Percentiles rank a stretch among this genome's conserved stretches.
These are phyloP conservation scores for Porites australiensis DNA, from an alignment of 64 coral and sea anemone species.

Conservation along the genomic window DNA sequence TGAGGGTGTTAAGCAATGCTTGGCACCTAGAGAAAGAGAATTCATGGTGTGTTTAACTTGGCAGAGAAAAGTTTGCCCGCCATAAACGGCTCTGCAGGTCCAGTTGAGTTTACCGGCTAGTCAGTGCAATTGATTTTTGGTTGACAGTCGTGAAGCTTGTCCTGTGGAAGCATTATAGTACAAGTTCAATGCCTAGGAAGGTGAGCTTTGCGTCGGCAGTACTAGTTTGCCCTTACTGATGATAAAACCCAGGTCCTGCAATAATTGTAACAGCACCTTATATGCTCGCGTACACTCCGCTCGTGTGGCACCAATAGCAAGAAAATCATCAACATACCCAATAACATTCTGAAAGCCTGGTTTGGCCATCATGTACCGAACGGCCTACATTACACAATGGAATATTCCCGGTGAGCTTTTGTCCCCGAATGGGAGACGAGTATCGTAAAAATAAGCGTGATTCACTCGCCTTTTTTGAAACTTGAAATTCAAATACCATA, in stretches of 20 bases:
- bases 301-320: constrained; percentile 44
- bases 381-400: constrained; percentile 59
- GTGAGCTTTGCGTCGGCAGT: constrained; percentile 21
- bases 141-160: constrained; percentile 52
- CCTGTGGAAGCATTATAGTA: constrained; percentile 14
- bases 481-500: no score
- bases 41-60: constrained; percentile 48
- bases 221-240: neutral
- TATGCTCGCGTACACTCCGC: constrained; percentile 4
- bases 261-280: constrained; percentile 29
- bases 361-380: constrained; percentile 52
- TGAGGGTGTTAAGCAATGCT: neutral
- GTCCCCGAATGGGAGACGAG: constrained; percentile 55
- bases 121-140: constrained; percentile 18
- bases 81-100: constrained; percentile 46
- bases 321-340: constrained; percentile 61
- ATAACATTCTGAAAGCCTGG: constrained; percentile 19
- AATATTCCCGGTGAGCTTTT: constrained; percentile 56
- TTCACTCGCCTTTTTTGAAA: neutral
- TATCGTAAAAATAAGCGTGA: constrained; percentile 66
- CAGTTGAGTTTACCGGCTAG: constrained; percentile 40
- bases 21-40: neutral
- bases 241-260: constrained; percentile 25
- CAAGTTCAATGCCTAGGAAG: constrained; percentile 66
- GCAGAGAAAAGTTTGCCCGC: constrained; percentile 61